Evolutionary conservation across 2,113 vertebrate species (phyloP).

Genomic region (Forbesichthys papilliferus): DNA sequence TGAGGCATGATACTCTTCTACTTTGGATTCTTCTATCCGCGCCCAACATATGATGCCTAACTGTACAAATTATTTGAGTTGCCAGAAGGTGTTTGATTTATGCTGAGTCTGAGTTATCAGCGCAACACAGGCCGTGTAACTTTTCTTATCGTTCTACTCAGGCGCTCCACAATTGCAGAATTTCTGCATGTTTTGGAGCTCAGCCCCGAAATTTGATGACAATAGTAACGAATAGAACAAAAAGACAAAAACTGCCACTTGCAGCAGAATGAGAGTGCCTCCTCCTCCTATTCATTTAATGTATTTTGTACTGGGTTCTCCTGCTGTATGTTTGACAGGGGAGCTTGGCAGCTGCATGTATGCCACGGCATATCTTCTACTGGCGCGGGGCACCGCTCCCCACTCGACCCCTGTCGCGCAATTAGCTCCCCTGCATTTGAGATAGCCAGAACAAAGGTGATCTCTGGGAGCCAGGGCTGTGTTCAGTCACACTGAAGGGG

Average conservation of each 20-base stretch:
- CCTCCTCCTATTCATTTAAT: constrained; percentile 24
- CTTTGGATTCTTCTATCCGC: constrained; percentile 47
- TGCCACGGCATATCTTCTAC: constrained; percentile 37
- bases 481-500: constrained; percentile 37
- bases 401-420: constrained; percentile 56
- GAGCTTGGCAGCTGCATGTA: constrained; percentile 56
- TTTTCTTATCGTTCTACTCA: constrained; percentile 72
- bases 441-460: constrained; percentile 75
- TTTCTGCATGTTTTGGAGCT: constrained; percentile 68
- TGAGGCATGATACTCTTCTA: constrained; percentile 55
- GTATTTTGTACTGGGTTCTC: constrained; percentile 48
- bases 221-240: constrained; percentile 58
- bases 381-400: constrained; percentile 48
- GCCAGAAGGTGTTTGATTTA: constrained; percentile 73
- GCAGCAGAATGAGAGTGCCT: constrained; percentile 56
- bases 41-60: constrained; percentile 62
- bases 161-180: constrained; percentile 48
- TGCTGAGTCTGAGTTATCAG: constrained; percentile 74
- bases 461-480: constrained; percentile 37
- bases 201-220: constrained; percentile 71
- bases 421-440: constrained; percentile 68
- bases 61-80: constrained; percentile 72
- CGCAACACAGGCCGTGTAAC: constrained; percentile 67
- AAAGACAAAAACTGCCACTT: constrained; percentile 68
- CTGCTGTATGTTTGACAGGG: constrained; percentile 68